Conservation (phyloP, 2,797 vertebrate genomes). For the Lagocephalus sceleratus region DNA sequence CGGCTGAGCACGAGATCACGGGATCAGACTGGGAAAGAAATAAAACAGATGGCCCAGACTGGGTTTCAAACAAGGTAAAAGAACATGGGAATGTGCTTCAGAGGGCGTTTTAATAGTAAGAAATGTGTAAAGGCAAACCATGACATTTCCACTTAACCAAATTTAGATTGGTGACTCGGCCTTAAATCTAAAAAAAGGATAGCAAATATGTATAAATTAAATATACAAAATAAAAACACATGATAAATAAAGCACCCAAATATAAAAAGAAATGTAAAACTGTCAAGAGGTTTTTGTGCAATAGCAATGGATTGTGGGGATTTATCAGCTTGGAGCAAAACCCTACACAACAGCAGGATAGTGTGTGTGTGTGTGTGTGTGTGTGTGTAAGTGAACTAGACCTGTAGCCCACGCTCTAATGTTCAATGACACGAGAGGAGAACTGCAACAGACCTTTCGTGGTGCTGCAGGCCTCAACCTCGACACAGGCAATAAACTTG, state of each 20-base stretch:
- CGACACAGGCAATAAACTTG: constrained; percentile 25
- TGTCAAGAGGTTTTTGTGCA: no score
- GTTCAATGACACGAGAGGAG: constrained; percentile 64
- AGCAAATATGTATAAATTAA: no score
- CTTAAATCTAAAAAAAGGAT: no score
- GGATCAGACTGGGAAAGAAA: constrained; percentile 18
- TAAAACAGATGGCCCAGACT: background rate
- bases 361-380: constrained; percentile 14
- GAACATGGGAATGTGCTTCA: no score
- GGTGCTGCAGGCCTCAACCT: constrained; percentile 59
- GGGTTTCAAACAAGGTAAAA: no score
- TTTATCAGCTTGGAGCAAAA: constrained; percentile 45
- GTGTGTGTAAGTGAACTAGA: constrained; percentile 35
- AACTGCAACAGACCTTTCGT: constrained; percentile 56
- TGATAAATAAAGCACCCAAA: no score
- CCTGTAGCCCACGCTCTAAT: constrained; percentile 58
- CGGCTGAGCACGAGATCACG: constrained; percentile 25
- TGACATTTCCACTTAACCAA: background rate
- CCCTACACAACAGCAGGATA: constrained; percentile 14
- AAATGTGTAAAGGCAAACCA: background rate
- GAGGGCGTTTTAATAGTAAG: background rate
- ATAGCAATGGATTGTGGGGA: background rate
- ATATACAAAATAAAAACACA: no score
- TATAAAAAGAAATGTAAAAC: no score
- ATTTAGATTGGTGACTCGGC: no score